A percentile compares a stretch with the other conserved stretches of the same genome.
Conservation (phyloP, 2,113 vertebrate species). For the Tapirus terrestris region DNA sequence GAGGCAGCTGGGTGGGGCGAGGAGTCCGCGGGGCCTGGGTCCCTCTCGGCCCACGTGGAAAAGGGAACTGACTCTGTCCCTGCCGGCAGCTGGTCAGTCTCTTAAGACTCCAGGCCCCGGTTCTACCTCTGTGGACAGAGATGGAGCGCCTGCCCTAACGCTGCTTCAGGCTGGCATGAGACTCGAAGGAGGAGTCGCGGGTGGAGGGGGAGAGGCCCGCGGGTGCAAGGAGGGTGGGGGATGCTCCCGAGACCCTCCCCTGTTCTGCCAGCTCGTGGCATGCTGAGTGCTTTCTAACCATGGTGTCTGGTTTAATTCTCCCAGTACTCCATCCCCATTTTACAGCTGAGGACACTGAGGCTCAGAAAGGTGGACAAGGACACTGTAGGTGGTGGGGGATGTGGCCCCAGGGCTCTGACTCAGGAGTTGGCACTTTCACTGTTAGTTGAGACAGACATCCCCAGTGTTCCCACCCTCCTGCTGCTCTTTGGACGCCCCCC, state of each 20-base stretch:
- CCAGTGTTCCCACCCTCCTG: accelerated
- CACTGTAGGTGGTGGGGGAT: background rate
- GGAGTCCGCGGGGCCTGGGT: background rate
- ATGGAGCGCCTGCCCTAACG: too few relatives aligned
- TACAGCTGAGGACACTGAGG: background rate
- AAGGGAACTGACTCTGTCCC: background rate
- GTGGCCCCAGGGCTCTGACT: too few relatives aligned
- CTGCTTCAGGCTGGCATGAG: accelerated
- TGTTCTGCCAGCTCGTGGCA: accelerated
- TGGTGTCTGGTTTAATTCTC: accelerated
- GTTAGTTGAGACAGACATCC: accelerated
- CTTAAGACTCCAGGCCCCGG: background rate
- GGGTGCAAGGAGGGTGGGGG: accelerated
- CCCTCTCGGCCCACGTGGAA: accelerated
- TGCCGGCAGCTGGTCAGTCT: background rate
- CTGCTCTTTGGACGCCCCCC: accelerated
- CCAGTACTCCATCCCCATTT: accelerated
- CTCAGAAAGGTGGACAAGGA: accelerated
- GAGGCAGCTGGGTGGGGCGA: background rate
- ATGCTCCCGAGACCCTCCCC: background rate
- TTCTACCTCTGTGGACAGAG: background rate
- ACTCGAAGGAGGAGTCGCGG: accelerated
- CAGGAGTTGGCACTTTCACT: too few relatives aligned
- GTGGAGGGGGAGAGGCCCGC: background rate
- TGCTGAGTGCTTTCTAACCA: accelerated